Conservation (phyloP, 2,113 vertebrate species). For the Heterocephalus glaber region DNA sequence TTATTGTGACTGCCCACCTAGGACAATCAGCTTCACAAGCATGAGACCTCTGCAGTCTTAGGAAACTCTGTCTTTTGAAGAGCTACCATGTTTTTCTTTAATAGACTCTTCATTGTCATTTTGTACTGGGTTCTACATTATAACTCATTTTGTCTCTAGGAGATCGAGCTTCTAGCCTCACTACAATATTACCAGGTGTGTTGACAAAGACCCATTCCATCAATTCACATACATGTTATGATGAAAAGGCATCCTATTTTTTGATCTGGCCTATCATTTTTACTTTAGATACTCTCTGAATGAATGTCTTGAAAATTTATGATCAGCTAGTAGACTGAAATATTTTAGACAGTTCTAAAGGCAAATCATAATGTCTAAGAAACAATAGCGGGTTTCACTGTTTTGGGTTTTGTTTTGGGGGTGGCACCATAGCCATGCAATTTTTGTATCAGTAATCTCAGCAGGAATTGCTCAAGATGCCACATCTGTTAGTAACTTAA, state of each 20-base stretch:
- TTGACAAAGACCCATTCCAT: not conserved
- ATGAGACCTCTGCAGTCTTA: not conserved
- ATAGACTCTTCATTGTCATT: not conserved
- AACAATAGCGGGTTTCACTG: not conserved
- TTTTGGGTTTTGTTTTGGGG: not conserved
- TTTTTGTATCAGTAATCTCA: not conserved
- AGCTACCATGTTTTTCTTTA: not conserved
- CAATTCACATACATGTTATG: not conserved
- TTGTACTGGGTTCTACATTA: not conserved
- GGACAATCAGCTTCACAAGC: fast-evolving
- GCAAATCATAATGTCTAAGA: not conserved
- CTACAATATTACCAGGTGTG: not conserved
- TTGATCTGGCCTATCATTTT: not conserved
- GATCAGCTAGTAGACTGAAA: not conserved
- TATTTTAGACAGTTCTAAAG: not conserved
- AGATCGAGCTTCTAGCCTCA: not conserved
- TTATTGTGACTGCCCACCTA: not conserved
- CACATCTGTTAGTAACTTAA: not conserved
- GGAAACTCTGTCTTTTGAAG: not conserved
- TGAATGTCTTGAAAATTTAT: not conserved
- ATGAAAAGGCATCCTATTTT: not conserved
- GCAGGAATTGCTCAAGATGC: not conserved
- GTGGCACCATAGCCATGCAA: not conserved
- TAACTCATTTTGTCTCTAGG: not conserved
- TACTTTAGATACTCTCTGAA: not conserved